Evolutionary conservation across 2,888 invertebrate genomes (phyloP), one percentile per base, ranked within the genome.

Genomic region (Scaptomyza reducta): DNA sequence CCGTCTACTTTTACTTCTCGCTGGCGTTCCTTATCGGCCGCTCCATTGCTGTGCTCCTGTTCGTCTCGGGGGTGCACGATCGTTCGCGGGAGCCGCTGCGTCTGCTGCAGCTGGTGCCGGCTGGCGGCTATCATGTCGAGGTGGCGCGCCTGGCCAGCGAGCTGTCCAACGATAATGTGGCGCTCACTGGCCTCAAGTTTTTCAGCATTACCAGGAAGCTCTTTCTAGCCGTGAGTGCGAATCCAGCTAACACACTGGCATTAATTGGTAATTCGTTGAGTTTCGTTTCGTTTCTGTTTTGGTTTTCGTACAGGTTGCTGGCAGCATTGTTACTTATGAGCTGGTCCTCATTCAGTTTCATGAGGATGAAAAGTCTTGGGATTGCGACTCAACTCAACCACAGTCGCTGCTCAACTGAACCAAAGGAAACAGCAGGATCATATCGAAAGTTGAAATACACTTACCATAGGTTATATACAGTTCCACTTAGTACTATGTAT

Each of bases 281-380:
- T 58, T 33, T 49, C 7, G 38, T 50, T 38, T 22, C 22, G 22
- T 22, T 35, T n/a, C 22, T 5, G 11, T 38, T 50, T 38, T 22
- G 4, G 22, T 22, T 35, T n/a, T 33, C 22, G 11, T 38, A 11
- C 53, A 94, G 93, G 92, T 94, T 40, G 93, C 93, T 41, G 94
- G 94, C 22, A 94, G 94, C 1, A 93, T 94, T 67, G 92, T 93
- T 25, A 94, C 94, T 1, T 94, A 94, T 68, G 94, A 94, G 87
- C 88, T 94, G 55, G 93, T 94, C 16, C 87, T 94, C 49, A 92
- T 93, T 41, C 94, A 94, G 77, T 93, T 94, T 70, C 93, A 93
- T 60, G 91, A 92, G 59, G 92, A 90, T 68, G 76, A 90, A 50
- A 87, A 89, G 35, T 58, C 79, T 33, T 90, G 88, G 88, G 53